Evolutionary conservation across 2,797 vertebrate species (phyloP), one percentile per base, ranked within the genome.

Genomic region (Lophius americanus): DNA sequence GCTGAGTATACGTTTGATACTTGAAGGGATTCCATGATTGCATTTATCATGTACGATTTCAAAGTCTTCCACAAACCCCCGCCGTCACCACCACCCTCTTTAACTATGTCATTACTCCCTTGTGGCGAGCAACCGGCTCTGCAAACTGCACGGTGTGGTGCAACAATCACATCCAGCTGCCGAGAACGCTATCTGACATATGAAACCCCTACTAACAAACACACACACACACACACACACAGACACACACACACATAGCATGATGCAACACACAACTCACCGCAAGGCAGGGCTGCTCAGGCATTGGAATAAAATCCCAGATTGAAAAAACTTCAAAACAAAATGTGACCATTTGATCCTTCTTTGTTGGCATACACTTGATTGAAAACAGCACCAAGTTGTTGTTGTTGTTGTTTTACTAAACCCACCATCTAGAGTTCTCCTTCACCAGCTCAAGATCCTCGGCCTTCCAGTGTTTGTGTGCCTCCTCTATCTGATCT

Each of bases 121-220:
- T 87, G 89, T 56, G 88, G 89, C 54, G 68, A 83, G 75, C 59
- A 57, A 64, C 76, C 71, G 73, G 69, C 85, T 77, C 82, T 9
- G 78, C 72, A 43, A 60, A 70, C 56, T 54, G 74, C 83, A 71
- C 73, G 35, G 70, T 83, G 87, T 57, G 85, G 88, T 73, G 80
- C 80, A 83, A 76, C 85, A 93, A 93, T 91, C 86, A 75, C 84
- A 92, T 90, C 87, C 92, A 93, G 90, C 89, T 93, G 91, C 78
- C 68, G 71, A 73, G 81, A 76, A 88, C 62, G 72, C 77, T 79
- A 83, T 78, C 66, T 73, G 81, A 88, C 88, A 84, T 51, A 67
- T 69, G 60, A 79, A 86, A 81, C 80, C 85, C 23, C 23, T 23
- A 23, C 23, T 23, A 23, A 23, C 23, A 23, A 23, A 23, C 23